Conservation (phyloP, 2,888 invertebrate species). For the Nymphalis polychloros region DNA sequence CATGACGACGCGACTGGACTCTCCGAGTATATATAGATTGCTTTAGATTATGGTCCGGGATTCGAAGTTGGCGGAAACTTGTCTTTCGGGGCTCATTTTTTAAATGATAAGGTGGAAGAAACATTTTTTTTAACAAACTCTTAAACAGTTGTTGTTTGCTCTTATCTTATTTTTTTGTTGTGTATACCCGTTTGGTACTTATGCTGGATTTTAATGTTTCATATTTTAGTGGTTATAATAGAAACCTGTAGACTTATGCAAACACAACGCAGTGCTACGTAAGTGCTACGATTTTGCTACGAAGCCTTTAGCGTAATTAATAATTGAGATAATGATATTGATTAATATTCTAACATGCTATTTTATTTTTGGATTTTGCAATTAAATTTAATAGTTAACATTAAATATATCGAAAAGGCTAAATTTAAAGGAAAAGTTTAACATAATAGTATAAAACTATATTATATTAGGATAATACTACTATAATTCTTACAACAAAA, state of each 20-base stretch:
- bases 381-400: neutral
- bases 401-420: too few relatives aligned
- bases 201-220: neutral
- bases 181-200: too few relatives aligned
- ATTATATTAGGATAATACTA: neutral
- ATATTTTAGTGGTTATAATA: neutral
- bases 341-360: neutral
- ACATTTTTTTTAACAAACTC: too few relatives aligned
- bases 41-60: slow-evolving; percentile 3
- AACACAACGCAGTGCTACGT: slow-evolving; percentile 14
- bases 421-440: neutral
- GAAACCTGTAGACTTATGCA: neutral
- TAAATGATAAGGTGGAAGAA: neutral
- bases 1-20: slow-evolving; percentile 19
- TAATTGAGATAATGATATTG: neutral
- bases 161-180: too few relatives aligned
- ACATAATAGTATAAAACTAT: neutral
- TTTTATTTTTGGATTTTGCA: neutral
- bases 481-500: slow-evolving; percentile 11
- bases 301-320: slow-evolving; percentile 39
- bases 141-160: too few relatives aligned
- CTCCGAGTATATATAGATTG: slow-evolving; percentile 20
- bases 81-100: neutral
- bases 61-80: neutral
- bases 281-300: slow-evolving; percentile 63